Conservation (phyloP, 2,113 vertebrate genomes). For the Sylvilagus bachmani region DNA sequence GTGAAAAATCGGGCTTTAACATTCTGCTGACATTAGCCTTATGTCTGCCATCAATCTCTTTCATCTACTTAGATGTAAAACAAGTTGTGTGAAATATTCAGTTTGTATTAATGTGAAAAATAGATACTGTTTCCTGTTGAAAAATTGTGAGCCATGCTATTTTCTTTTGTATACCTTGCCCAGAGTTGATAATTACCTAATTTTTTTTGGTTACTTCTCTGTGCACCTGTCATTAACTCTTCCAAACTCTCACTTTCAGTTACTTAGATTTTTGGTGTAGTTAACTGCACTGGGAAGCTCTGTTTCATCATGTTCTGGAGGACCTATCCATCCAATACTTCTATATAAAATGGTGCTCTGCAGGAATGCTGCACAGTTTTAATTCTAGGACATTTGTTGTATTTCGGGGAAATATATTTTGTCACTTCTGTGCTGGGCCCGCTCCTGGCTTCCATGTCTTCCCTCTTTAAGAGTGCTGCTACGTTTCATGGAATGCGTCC, state of each 20-base stretch:
- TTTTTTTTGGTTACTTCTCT: neutral
- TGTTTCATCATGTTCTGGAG: neutral
- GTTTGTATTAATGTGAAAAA: slow-evolving; percentile 3
- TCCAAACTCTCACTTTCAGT: neutral
- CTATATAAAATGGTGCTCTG: too few relatives aligned
- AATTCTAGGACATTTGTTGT: neutral
- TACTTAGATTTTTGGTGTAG: neutral
- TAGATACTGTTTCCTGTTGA: neutral
- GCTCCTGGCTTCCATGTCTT: neutral
- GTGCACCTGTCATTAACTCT: neutral
- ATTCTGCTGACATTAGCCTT: neutral
- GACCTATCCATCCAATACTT: neutral
- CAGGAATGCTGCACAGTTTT: neutral
- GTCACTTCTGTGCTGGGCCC: neutral
- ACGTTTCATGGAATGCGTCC: neutral
- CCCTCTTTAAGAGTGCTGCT: neutral
- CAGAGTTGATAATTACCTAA: neutral
- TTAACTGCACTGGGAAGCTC: neutral
- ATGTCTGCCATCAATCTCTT: neutral
- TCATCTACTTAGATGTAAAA: neutral
- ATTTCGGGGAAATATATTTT: neutral
- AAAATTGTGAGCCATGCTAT: neutral
- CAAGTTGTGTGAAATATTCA: neutral
- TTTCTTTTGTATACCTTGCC: neutral
- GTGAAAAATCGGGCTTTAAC: neutral